Evolutionary conservation across 1,140 invertebrate species (phyloP).

Genomic region (Pantala flavescens): DNA sequence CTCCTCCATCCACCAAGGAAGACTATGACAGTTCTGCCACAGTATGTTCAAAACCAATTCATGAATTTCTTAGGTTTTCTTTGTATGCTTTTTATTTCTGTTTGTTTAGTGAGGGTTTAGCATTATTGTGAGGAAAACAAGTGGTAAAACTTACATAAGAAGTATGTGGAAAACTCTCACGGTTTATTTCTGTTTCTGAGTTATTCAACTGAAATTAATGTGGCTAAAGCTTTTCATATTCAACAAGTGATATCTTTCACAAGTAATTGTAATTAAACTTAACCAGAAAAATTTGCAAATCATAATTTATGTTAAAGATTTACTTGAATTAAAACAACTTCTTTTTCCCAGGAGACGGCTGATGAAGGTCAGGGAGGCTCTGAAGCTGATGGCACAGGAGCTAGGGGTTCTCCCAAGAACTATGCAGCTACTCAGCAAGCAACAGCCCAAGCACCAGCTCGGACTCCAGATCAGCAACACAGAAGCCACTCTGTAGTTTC

Average conservation of each 20-base stretch:
- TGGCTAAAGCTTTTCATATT: too few relatives aligned
- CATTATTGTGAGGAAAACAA: too few relatives aligned
- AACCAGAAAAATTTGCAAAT: too few relatives aligned
- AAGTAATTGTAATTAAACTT: not conserved
- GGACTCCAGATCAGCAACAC: slow-evolving; percentile 13
- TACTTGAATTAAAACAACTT: too few relatives aligned
- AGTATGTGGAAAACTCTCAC: too few relatives aligned
- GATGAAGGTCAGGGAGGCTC: slow-evolving; percentile 55
- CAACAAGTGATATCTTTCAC: not conserved
- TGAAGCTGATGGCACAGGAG: slow-evolving; percentile 25
- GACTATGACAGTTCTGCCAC: slow-evolving; percentile 79
- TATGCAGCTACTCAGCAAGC: slow-evolving; percentile 15
- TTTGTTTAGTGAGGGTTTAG: too few relatives aligned
- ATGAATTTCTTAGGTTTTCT: not conserved
- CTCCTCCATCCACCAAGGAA: slow-evolving; percentile 40
- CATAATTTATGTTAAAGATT: too few relatives aligned
- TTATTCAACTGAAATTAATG: too few relatives aligned
- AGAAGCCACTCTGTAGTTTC: slow-evolving; percentile 23
- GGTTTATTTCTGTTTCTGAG: too few relatives aligned
- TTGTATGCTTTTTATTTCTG: too few relatives aligned
- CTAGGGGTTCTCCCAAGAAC: slow-evolving; percentile 22
- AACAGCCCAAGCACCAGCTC: not conserved
- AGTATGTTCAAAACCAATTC: slow-evolving; percentile 31
- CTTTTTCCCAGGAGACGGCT: slow-evolving; percentile 55
- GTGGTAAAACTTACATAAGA: too few relatives aligned